Evolutionary conservation across 2,797 vertebrate genomes (phyloP), one percentile per base, ranked within the genome.

Genomic region (Gallinago solitaria): DNA sequence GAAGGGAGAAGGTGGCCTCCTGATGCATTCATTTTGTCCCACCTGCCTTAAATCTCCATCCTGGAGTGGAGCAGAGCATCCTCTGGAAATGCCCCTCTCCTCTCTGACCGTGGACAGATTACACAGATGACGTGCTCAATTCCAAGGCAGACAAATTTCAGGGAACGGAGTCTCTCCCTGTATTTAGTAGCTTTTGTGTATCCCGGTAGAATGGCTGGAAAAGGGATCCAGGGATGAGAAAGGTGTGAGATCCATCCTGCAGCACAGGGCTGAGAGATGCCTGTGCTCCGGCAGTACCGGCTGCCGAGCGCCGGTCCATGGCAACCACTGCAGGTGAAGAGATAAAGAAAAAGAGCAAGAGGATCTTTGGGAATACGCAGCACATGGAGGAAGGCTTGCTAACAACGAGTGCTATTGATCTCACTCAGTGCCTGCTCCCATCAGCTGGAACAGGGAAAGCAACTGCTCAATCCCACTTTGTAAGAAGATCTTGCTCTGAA

Each of bases 281-380:
- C 47, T 60, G 41, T 0, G 0, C 18, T 21, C 12, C 1, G 2
- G 30, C 16, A 10, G 28, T 23, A 48, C 53, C 0, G 4, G 39
- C 39, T 71, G 61, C 56, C 2, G 2, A 81, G 24, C 5, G 25
- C 53, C 0, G 0, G 3, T 11, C 23, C 54, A 19, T 1, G 45
- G 78, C 89, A 83, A 74, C 33, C 21, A 4, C 61, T 71, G 61
- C 65, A 57, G 81, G 60, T 45, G 73, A 67, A n/a, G 53, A 80
- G 71, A 64, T 16, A 45, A 83, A 54, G 80, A 53, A 50, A 78
- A 94, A 56, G 60, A 82, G 43, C 16, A n/a, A 79, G 87, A 45
- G 1, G 27, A 14, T 73, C 4, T 0, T 37, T 91, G 68, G 9
- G 33, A 87, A 51, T 50, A 24, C 0, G 0, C 30, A 89, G 71